These are phyloP conservation scores for Gymnoscopelus microlampas DNA, from an alignment of 2,797 vertebrate genomes.

Conservation along the genomic window DNA sequence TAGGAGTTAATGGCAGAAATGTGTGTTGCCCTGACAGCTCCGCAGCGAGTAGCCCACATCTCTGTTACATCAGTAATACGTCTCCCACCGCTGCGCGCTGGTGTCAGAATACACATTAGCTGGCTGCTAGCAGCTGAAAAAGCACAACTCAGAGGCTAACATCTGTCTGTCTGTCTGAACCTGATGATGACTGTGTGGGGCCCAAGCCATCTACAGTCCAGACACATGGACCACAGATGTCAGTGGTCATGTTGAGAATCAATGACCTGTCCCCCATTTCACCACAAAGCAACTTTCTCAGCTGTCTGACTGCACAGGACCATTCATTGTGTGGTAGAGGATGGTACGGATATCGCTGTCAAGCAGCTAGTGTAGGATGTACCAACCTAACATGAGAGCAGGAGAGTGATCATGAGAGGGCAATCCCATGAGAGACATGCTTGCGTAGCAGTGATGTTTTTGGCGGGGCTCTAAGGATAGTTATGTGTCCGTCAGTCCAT, in stretches of 20 bases:
- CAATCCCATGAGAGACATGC: no score
- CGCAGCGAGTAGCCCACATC: slow-evolving; percentile 5
- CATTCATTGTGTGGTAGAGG: neutral
- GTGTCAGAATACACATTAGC: slow-evolving; percentile 22
- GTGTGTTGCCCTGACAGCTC: slow-evolving; percentile 8
- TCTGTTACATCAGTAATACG: slow-evolving; percentile 27
- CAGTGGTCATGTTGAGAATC: slow-evolving; percentile 21
- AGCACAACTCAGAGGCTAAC: slow-evolving; percentile 19
- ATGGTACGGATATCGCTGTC: slow-evolving; percentile 3
- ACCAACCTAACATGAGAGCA: neutral
- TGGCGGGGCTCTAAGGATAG: no score
- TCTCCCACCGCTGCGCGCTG: slow-evolving; percentile 4
- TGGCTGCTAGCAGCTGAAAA: neutral
- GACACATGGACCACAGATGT: slow-evolving; percentile 18
- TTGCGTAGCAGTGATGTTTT: no score
- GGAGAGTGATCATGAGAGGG: no score
- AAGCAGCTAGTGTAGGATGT: neutral
- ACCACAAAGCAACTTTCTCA: slow-evolving; percentile 26
- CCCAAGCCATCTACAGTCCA: slow-evolving; percentile 34
- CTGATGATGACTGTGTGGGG: slow-evolving; percentile 14
- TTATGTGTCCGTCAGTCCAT: no score
- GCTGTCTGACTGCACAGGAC: neutral
- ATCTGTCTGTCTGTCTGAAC: slow-evolving; percentile 39
- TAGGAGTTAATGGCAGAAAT: slow-evolving; percentile 21
- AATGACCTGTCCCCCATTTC: slow-evolving; percentile 17